Percentiles rank a stretch among this genome's conserved stretches.
These are phyloP conservation scores for Capromys pilorides DNA, from an alignment of 2,797 vertebrate genomes.

Conservation along the genomic window DNA sequence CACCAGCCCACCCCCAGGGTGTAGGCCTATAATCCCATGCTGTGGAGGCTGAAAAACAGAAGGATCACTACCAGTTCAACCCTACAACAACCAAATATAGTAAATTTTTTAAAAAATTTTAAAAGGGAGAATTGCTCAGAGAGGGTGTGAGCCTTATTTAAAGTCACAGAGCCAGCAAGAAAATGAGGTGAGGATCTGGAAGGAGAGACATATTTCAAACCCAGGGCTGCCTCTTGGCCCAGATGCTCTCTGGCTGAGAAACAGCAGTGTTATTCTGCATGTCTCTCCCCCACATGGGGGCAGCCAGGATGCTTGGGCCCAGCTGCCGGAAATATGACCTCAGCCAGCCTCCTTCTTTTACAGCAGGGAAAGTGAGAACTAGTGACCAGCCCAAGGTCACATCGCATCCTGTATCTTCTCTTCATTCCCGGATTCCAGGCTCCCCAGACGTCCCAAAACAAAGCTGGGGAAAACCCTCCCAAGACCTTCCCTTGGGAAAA, in stretches of 20 bases:
- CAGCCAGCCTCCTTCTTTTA: slow-evolving; percentile 29
- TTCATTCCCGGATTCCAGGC: slow-evolving; percentile 41
- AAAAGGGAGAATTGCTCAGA: neutral
- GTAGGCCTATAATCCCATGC: no score
- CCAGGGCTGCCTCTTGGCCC: neutral
- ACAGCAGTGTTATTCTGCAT: neutral
- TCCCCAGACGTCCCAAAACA: neutral
- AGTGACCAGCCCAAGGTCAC: slow-evolving; percentile 17
- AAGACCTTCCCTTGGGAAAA: neutral
- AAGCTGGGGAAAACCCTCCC: neutral
- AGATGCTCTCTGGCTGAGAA: neutral
- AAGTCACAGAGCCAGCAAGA: neutral
- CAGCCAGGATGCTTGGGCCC: neutral
- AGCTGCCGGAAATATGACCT: slow-evolving; percentile 45
- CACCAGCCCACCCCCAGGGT: no score
- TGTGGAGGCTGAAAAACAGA: no score
- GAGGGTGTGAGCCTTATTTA: neutral
- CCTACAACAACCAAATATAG: no score
- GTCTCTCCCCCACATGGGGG: neutral
- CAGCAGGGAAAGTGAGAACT: slow-evolving; percentile 14
- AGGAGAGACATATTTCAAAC: neutral
- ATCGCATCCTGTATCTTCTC: neutral
- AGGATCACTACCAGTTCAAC: no score
- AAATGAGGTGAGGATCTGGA: neutral
- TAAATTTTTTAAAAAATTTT: no score